These are phyloP conservation scores for Dryomyza anilis DNA, from an alignment of 2,888 invertebrate species.

Conservation along the genomic window DNA sequence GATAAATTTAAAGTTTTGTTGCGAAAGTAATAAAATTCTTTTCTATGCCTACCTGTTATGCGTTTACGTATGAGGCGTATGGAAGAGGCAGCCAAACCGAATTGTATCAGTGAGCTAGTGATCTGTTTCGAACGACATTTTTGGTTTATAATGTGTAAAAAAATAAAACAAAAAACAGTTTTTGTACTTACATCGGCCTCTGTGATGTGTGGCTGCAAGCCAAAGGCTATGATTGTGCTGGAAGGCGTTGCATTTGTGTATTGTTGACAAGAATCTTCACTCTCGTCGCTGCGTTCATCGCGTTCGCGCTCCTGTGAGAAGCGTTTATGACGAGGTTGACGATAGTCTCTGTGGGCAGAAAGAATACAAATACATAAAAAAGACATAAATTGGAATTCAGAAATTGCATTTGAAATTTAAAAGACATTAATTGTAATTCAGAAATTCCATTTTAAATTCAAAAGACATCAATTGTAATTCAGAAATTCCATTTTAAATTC, in stretches of 20 bases:
- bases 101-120: slow-evolving; percentile 75
- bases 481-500: too few species aligned
- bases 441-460: too few species aligned
- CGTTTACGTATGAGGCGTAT: slow-evolving; percentile 82
- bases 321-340: slow-evolving; percentile 42
- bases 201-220: slow-evolving; percentile 75
- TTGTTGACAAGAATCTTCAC: slow-evolving; percentile 60
- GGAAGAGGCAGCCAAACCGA: slow-evolving; percentile 77
- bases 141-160: background rate
- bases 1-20: too few species aligned
- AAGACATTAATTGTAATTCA: too few species aligned
- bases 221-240: slow-evolving; percentile 77
- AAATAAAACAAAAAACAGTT: slow-evolving; percentile 24
- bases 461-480: too few species aligned
- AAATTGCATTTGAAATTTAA: background rate
- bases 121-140: slow-evolving; percentile 64
- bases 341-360: slow-evolving; percentile 38
- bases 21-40: background rate
- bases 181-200: slow-evolving; percentile 73
- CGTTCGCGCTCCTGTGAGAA: slow-evolving; percentile 48
- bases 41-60: slow-evolving; percentile 73
- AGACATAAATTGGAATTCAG: background rate
- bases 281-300: slow-evolving; percentile 49
- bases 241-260: slow-evolving; percentile 66
- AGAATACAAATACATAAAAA: background rate